Evolutionary conservation across 2,113 vertebrate species (phyloP), one percentile per base, ranked within the genome.

Genomic region (Nothocercus nigrocapillus): DNA sequence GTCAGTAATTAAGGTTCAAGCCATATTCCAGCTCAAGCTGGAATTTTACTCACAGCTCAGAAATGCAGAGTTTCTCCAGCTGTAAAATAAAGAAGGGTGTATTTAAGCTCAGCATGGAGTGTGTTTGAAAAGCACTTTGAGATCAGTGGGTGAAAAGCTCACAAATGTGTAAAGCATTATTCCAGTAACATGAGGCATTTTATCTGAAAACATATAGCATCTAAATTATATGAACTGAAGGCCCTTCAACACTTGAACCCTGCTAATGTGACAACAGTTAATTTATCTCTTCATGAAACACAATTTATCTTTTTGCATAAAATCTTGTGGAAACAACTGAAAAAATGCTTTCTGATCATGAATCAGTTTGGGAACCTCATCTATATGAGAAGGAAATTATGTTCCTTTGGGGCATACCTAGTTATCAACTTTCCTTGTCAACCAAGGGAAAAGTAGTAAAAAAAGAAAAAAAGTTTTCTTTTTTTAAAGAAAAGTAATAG

Each of bases 81-180:
- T 75, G n/a, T 72, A 36, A 64, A 30, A 17, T 49, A 58, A 76
- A 64, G 68, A 51, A 40, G 13, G 25, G 8, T 32, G 18, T 20
- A 22, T 61, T 74, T 40, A 78, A 67, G 6, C 32, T 90, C 47
- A 81, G 51, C 9, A 59, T 61, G 73, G n/a, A 90, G 13, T 32
- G 30, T 82, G 38, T 93, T 91, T 83, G 61, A 78, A 96, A 78
- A 93, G 21, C 8, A 13, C 19, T 93, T 88, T 68, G 68, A 70
- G 76, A 78, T 72, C 53, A 69, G 47, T 17, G 47, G 42, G 21
- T 84, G 38, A 62, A 68, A 90, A 86, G 5, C 38, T 76, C 25
- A 36, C 36, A 83, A 20, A 45, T 68, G 67, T 20, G 4, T 72
- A 40, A 79, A 79, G 11, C 8, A 17, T 77, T 83, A 66, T 68